Evolutionary conservation across 1,140 invertebrate genomes (phyloP).

Genomic region (Coelopa frigida): DNA sequence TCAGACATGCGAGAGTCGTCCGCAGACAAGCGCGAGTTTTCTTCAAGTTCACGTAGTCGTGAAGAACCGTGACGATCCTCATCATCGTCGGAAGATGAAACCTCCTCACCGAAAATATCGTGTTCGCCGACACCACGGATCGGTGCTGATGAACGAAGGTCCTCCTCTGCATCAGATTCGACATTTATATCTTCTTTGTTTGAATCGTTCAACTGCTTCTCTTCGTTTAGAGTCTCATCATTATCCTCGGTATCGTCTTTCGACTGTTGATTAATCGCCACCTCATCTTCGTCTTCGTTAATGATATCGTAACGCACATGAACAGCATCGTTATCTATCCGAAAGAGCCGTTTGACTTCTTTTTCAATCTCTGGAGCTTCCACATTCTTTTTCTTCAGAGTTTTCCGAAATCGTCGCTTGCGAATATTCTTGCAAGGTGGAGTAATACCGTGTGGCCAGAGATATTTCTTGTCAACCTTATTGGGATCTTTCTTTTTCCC

Average conservation of each 20-base stretch:
- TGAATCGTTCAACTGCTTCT: conserved; percentile 26
- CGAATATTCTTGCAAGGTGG: conserved; percentile 93
- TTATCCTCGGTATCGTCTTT: conserved; percentile 47
- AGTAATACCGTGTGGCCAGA: conserved; percentile 89
- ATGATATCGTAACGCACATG: conserved; percentile 89
- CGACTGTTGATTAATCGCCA: conserved; percentile 37
- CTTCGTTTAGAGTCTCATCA: conserved; percentile 30
- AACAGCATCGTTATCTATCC: conserved; percentile 87
- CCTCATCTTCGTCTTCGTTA: conserved; percentile 65
- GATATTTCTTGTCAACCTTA: conserved; percentile 90
- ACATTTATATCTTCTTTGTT: conserved; percentile 41
- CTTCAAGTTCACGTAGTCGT: conserved; percentile 70
- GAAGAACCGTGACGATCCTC: conserved; percentile 43
- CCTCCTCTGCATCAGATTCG: conserved; percentile 35
- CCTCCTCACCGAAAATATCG: conserved; percentile 82
- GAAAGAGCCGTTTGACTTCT: conserved; percentile 83
- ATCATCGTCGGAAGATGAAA: conserved; percentile 77
- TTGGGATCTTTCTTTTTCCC: conserved; percentile 85
- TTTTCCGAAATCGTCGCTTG: conserved; percentile 88
- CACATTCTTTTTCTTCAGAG: conserved; percentile 91
- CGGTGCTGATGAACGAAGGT: conserved; percentile 26
- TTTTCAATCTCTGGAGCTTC: conserved; percentile 98
- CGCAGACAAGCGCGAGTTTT: conserved; percentile 65
- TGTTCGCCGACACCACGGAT: conserved; percentile 54
- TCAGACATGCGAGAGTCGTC: conserved; percentile 71